phyloP scores from a whole-genome alignment of 2,888 invertebrate genomes.

The Dyspetes luteomarginatus region DNA sequence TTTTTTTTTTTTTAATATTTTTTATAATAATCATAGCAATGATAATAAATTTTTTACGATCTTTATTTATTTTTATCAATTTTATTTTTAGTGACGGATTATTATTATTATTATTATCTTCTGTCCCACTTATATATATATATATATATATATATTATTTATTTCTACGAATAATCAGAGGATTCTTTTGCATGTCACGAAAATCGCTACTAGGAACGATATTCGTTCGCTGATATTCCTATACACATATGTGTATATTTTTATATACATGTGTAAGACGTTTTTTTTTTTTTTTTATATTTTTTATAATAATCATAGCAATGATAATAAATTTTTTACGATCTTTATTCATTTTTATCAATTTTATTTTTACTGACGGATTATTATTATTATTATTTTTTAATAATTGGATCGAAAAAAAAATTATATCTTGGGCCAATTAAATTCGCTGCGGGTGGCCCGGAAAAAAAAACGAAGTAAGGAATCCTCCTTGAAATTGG shows the following conservation, averaged over 20 bases:
- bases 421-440: conserved; percentile 10
- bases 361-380: not conserved
- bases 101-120: conserved; percentile 46
- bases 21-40: not conserved
- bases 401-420: not conserved
- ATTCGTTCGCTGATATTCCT: conserved; percentile 34
- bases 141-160: conserved; percentile 7
- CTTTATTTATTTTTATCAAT: not conserved
- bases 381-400: not conserved
- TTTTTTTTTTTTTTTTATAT: not conserved
- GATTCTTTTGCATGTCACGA: conserved; percentile 35
- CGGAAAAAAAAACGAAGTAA: conserved; percentile 12
- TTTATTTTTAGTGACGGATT: not conserved
- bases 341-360: not conserved
- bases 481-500: conserved; percentile 68
- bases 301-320: not conserved
- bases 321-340: not conserved
- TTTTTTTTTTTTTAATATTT: not conserved
- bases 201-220: conserved; percentile 38
- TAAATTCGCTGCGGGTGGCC: conserved; percentile 4
- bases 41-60: not conserved
- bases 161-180: conserved; percentile 25
- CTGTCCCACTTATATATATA: conserved; percentile 13
- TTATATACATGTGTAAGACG: conserved; percentile 1
- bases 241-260: not conserved